Conservation (phyloP, 2,113 vertebrate species). For the Microcebus jonahi region DNA sequence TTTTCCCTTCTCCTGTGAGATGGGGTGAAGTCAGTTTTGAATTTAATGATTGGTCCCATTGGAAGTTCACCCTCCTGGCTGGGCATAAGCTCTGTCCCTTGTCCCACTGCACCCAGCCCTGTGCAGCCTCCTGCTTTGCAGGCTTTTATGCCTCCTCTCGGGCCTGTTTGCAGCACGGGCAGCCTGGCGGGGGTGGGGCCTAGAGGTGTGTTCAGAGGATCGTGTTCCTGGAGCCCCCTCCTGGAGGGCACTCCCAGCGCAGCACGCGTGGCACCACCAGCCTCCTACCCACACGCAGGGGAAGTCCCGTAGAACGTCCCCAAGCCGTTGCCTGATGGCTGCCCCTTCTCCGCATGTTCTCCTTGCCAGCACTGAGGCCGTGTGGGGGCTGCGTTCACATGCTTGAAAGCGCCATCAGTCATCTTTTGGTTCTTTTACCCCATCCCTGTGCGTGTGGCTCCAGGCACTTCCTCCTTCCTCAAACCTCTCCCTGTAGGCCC, state of each 20-base stretch:
- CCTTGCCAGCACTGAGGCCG: background rate
- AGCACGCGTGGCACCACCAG: fast-evolving
- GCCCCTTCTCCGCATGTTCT: background rate
- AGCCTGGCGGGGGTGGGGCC: background rate
- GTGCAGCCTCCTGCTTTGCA: fast-evolving
- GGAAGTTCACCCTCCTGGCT: background rate
- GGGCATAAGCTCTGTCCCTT: background rate
- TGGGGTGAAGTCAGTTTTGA: background rate
- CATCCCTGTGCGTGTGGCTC: background rate
- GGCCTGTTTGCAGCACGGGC: background rate
- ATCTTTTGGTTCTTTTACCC: background rate
- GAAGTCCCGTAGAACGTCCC: too few species aligned
- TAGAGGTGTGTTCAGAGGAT: too few species aligned
- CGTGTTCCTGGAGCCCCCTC: too few species aligned
- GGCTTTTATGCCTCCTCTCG: fast-evolving
- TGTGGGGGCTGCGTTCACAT: background rate
- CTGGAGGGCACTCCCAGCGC: background rate
- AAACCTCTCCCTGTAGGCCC: background rate
- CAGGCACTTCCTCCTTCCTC: background rate
- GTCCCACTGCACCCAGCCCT: background rate
- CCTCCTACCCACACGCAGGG: background rate
- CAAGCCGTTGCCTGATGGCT: fast-evolving
- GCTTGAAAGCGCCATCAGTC: fast-evolving
- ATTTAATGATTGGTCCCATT: too few species aligned
- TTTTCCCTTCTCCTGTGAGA: background rate